Conservation (phyloP, 37 sponge, comb jelly and placozoan genomes). For the Tethya wilhelma region DNA sequence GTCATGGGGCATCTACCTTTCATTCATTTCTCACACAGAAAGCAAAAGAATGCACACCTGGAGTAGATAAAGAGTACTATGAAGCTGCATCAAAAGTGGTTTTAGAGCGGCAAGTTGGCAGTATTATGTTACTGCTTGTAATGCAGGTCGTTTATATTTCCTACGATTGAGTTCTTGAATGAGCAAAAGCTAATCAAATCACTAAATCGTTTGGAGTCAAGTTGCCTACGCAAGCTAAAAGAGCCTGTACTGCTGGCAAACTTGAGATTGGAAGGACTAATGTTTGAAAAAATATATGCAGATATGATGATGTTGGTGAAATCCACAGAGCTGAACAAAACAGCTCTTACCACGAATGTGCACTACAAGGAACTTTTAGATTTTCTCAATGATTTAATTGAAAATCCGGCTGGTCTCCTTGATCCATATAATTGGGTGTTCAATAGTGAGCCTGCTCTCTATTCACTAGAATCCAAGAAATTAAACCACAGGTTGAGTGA, state of each 20-base stretch:
- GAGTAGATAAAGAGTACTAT: conserved; percentile 11
- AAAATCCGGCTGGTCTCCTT: not conserved
- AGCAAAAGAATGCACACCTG: not conserved
- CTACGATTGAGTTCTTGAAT: conserved; percentile 21
- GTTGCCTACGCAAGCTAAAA: not conserved
- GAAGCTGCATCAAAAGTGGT: not conserved
- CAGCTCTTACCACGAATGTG: conserved; percentile 25
- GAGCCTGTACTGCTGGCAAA: not conserved
- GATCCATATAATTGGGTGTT: conserved; percentile 4
- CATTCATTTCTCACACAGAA: not conserved
- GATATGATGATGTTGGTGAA: conserved; percentile 35
- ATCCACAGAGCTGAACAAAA: conserved; percentile 20
- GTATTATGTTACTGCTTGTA: conserved; percentile 44
- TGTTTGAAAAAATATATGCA: conserved; percentile 43
- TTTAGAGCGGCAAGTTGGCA: conserved; percentile 47
- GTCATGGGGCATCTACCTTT: conserved; percentile 23
- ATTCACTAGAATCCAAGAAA: not conserved
- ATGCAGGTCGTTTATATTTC: conserved; percentile 33
- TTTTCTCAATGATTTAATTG: conserved; percentile 15
- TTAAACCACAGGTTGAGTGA: conserved; percentile 7
- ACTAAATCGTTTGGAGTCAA: not conserved
- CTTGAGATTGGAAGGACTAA: conserved; percentile 26
- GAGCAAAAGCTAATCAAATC: not conserved
- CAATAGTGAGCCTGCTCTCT: conserved; percentile 20
- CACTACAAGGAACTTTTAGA: conserved; percentile 32